Conservation (phyloP, 2,113 vertebrate genomes). For the Corythornis madagascariensis region DNA sequence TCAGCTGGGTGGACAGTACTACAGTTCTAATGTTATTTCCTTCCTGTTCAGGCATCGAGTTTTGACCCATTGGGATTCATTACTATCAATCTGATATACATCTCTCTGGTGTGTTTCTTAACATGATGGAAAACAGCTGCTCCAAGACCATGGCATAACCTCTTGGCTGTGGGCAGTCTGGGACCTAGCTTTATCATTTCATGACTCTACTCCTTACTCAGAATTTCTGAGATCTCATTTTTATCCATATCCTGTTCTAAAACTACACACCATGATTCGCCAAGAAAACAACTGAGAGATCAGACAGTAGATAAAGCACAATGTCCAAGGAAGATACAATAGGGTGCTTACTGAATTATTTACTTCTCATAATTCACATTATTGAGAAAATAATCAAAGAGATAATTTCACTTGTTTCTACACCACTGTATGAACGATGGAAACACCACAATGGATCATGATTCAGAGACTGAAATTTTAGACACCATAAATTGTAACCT, state of each 20-base stretch:
- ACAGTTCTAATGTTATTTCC: not conserved
- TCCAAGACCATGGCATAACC: not conserved
- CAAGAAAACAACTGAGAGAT: not conserved
- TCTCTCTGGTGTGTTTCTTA: not conserved
- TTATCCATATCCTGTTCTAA: not conserved
- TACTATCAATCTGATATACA: not conserved
- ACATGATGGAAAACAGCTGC: not conserved
- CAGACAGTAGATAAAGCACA: not conserved
- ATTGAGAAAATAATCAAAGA: not conserved
- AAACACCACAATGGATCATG: not conserved
- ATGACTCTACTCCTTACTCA: not conserved
- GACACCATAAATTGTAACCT: not conserved
- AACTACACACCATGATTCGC: not conserved
- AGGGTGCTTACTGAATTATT: not conserved
- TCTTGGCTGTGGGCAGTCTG: not conserved
- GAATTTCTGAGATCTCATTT: not conserved
- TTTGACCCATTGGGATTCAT: not conserved
- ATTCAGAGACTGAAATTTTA: not conserved
- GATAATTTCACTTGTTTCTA: not conserved
- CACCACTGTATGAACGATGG: not conserved
- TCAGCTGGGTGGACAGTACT: accelerated
- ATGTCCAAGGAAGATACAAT: not conserved
- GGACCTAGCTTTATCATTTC: not conserved
- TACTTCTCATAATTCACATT: not conserved
- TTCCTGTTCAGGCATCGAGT: not conserved